Conservation (phyloP, 2,888 invertebrate species). For the Bembecia ichneumoniformis region DNA sequence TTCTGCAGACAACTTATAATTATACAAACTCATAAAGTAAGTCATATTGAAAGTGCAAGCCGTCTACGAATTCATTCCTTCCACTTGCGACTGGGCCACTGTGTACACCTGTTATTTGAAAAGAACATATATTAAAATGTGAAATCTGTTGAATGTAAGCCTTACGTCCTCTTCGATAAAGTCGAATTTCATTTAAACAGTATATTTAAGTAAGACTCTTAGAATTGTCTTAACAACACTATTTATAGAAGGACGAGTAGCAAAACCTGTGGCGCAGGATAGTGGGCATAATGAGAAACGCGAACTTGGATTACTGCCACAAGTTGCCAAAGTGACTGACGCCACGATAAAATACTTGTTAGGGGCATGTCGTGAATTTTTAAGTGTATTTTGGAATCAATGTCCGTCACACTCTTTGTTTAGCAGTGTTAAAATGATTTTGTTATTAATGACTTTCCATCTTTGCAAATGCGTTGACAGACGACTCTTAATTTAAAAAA, state of each 20-base stretch:
- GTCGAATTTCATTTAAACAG: slow-evolving; percentile 17
- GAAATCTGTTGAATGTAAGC: slow-evolving; percentile 5
- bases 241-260: slow-evolving; percentile 61
- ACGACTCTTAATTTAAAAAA: no score
- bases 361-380: no score
- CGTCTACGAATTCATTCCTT: slow-evolving; percentile 51
- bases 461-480: no score
- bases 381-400: no score
- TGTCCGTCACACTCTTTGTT: no score
- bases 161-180: slow-evolving; percentile 12
- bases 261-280: slow-evolving; percentile 59
- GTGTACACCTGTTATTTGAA: slow-evolving; percentile 16
- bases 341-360: slow-evolving; percentile 3
- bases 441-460: no score
- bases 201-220: slow-evolving; percentile 17
- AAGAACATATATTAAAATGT: slow-evolving; percentile 16
- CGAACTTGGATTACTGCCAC: slow-evolving; percentile 41
- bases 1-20: slow-evolving; percentile 32
- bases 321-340: slow-evolving; percentile 31
- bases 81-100: slow-evolving; percentile 55
- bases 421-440: no score
- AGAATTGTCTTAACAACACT: slow-evolving; percentile 23
- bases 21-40: slow-evolving; percentile 36
- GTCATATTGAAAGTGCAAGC: slow-evolving; percentile 62
- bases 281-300: slow-evolving; percentile 42